These are phyloP conservation scores for Pogonomyrmex californicus DNA, from an alignment of 1,140 invertebrate genomes.

Conservation along the genomic window DNA sequence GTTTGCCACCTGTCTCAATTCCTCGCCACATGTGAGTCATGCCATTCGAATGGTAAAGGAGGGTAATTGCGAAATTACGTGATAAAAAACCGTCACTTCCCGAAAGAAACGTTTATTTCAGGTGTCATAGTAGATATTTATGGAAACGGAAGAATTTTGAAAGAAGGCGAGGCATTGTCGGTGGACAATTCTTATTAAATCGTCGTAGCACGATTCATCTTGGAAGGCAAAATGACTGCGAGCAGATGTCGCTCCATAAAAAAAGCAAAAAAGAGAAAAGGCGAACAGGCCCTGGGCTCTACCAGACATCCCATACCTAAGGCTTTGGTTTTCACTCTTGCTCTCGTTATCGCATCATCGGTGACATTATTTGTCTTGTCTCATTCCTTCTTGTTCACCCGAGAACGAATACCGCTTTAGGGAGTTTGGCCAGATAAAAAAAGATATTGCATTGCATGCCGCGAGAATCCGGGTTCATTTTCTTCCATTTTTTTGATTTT, in stretches of 20 bases:
- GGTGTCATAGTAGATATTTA: neutral
- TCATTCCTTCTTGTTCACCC: constrained; percentile 67
- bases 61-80: neutral
- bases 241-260: constrained; percentile 30
- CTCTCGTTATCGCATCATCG: constrained; percentile 59
- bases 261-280: constrained; percentile 13
- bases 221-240: constrained; percentile 45
- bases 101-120: constrained; percentile 26
- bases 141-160: constrained; percentile 9
- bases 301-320: constrained; percentile 78
- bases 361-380: constrained; percentile 35
- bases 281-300: constrained; percentile 58
- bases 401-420: constrained; percentile 85
- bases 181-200: constrained; percentile 39
- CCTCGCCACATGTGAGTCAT: neutral
- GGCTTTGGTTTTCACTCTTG: constrained; percentile 63
- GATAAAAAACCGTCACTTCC: constrained; percentile 26
- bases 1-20: constrained; percentile 35
- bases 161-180: neutral
- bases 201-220: neutral
- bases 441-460: constrained; percentile 75
- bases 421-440: constrained; percentile 86
- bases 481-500: constrained; percentile 19
- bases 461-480: constrained; percentile 68
- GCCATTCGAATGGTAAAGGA: constrained; percentile 8